Evolutionary conservation across 2,888 invertebrate species (phyloP).

Genomic region (Odontocerum albicorne): DNA sequence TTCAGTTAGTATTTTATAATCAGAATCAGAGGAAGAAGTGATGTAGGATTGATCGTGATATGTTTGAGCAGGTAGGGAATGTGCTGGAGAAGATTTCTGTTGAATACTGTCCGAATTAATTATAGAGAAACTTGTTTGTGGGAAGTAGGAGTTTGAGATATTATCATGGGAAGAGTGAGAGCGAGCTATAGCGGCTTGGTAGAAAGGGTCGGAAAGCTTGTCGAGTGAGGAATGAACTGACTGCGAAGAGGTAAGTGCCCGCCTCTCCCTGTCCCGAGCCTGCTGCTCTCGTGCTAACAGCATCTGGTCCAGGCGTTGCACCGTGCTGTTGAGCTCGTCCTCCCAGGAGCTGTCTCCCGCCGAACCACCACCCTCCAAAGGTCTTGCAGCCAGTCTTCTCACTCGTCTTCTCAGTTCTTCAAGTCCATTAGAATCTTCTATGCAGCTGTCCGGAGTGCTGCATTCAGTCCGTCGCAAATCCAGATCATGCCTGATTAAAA

Average conservation of each 20-base stretch:
- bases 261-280: constrained; percentile 49
- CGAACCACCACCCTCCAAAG: constrained; percentile 73
- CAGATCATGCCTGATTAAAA: constrained; percentile 40
- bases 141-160: too few relatives aligned
- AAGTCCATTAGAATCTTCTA: constrained; percentile 59
- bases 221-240: constrained; percentile 12
- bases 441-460: constrained; percentile 8
- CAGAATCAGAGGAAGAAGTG: too few relatives aligned
- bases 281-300: constrained; percentile 67
- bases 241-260: constrained; percentile 8
- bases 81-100: too few relatives aligned
- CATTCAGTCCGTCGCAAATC: constrained; percentile 5
- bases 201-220: not conserved
- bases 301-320: constrained; percentile 75
- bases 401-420: constrained; percentile 70
- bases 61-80: too few relatives aligned
- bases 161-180: constrained; percentile 7
- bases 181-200: not conserved
- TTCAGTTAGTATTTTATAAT: too few relatives aligned
- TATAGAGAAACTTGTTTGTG: too few relatives aligned
- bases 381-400: constrained; percentile 71
- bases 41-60: too few relatives aligned
- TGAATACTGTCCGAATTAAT: too few relatives aligned
- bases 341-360: constrained; percentile 73
- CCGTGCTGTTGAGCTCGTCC: constrained; percentile 72